Conservation (phyloP, 2,797 vertebrate genomes). For the Microctenopoma steveboyesi region DNA sequence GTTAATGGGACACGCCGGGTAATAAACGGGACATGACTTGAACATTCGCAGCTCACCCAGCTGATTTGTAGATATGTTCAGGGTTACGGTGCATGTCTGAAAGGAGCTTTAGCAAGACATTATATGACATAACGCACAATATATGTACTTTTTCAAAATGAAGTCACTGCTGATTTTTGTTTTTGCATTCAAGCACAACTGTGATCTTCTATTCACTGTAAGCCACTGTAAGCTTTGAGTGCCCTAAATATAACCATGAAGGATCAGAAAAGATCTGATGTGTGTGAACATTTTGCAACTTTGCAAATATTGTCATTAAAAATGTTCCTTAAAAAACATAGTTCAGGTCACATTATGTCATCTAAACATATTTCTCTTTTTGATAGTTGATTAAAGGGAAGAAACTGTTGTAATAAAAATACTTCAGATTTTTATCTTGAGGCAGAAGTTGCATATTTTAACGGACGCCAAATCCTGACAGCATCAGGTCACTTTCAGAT, state of each 20-base stretch:
- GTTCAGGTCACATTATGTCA: too few relatives aligned
- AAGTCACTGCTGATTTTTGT: neutral
- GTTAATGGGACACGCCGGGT: too few relatives aligned
- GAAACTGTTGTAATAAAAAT: neutral
- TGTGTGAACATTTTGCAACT: neutral
- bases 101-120: too few relatives aligned
- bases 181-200: neutral
- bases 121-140: too few relatives aligned
- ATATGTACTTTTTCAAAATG: too few relatives aligned
- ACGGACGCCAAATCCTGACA: conserved; percentile 12
- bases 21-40: too few relatives aligned
- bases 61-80: too few relatives aligned
- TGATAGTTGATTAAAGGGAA: neutral
- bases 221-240: neutral
- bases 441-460: neutral
- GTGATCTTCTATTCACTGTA: neutral
- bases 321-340: neutral
- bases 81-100: too few relatives aligned
- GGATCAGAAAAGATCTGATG: neutral
- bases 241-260: too few relatives aligned
- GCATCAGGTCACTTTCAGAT: neutral
- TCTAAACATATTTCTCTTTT: neutral
- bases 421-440: neutral
- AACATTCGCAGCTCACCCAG: too few relatives aligned
- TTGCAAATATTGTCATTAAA: neutral